phyloP scores from a whole-genome alignment of 2,113 vertebrate genomes.

The Cepphus grylle region DNA sequence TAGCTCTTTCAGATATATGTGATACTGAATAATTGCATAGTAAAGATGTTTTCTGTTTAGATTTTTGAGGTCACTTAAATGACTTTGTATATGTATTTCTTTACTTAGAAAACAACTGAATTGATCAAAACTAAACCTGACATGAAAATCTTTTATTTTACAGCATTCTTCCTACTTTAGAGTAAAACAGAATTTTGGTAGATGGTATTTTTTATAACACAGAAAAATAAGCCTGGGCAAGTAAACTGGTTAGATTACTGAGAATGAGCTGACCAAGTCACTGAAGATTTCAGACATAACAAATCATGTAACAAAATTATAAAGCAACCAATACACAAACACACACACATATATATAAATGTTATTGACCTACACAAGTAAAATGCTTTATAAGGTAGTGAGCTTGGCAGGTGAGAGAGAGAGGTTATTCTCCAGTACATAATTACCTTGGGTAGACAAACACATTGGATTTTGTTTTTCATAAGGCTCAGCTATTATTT shows the following conservation, averaged over 20 bases:
- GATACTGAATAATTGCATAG: background rate
- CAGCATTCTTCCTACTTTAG: background rate
- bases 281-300: background rate
- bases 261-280: background rate
- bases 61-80: background rate
- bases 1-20: background rate
- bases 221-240: background rate
- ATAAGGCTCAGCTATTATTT: background rate
- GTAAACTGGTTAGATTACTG: background rate
- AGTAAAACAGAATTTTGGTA: background rate
- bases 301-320: background rate
- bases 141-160: background rate
- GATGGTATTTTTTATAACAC: background rate
- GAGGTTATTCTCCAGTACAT: background rate
- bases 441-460: background rate
- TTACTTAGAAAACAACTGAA: background rate
- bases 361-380: background rate
- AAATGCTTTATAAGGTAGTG: background rate
- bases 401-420: background rate
- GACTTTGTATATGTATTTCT: background rate
- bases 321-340: background rate
- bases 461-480: background rate
- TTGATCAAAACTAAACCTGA: background rate
- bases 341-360: too few relatives aligned
- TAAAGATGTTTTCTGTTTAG: background rate